A percentile compares a stretch with the other conserved stretches of the same genome.
phyloP scores from a whole-genome alignment of 92 coral and sea anemone species.

The Phymanthus crucifer region DNA sequence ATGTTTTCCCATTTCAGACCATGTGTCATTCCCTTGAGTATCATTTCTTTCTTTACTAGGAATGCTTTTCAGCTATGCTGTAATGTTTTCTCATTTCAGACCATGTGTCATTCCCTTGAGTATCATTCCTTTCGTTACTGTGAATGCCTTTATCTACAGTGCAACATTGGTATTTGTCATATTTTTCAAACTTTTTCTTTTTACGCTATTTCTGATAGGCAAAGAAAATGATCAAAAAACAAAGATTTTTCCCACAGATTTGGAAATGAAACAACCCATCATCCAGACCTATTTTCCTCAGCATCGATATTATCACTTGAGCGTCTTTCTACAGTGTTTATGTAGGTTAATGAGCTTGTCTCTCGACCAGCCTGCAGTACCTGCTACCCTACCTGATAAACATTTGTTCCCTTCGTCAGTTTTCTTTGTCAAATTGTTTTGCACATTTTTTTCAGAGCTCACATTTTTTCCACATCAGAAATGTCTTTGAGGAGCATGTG shows the following conservation, averaged over 20 bases:
- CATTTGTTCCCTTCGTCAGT: background rate
- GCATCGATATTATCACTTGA: background rate
- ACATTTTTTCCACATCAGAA: background rate
- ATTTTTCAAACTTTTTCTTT: no score
- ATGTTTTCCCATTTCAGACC: no score
- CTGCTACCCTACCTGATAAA: background rate
- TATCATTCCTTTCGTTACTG: no score
- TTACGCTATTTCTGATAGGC: no score
- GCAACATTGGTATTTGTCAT: no score
- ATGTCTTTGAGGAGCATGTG: background rate
- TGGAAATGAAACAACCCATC: background rate
- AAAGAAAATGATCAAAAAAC: background rate
- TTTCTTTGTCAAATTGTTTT: background rate
- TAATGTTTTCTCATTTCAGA: no score
- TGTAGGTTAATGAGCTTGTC: background rate
- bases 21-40: no score
- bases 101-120: no score
- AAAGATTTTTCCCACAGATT: background rate
- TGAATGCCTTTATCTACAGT: no score
- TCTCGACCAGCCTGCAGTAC: background rate
- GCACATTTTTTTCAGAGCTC: background rate
- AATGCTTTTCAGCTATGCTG: no score
- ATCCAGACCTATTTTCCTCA: background rate
- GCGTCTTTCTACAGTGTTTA: background rate
- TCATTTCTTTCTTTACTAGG: no score